Evolutionary conservation across 2,888 invertebrate species (phyloP), one percentile per base, ranked within the genome.

Genomic region (Zaprionus bogoriensis): DNA sequence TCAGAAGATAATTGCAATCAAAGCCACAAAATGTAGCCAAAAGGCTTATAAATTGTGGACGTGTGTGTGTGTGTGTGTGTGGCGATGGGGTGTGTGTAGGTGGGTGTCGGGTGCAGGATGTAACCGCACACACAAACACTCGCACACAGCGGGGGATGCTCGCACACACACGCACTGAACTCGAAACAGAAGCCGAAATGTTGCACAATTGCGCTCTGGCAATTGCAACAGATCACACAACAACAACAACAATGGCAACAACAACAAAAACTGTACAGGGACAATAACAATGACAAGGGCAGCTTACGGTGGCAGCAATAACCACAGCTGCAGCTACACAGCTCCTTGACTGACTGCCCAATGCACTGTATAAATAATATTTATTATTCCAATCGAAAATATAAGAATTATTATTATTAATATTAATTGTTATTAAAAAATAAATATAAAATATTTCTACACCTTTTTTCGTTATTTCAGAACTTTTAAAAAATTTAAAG

Each of bases 1-100:
- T 75, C 84, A 87, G 76, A 77, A 76, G 85, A 89, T 89, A 89
- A 89, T 89, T 88, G 88, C 86, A 81, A 78, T 82, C 76, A 83
- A 84, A 84, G 78, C 83, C 87, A 79, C 88, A 89, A 83, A 84
- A 77, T 82, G 87, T 77, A 65, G 84, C 81, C 81, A 72, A 86
- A 81, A 80, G 81, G 87, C 87, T 87, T 87, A 75, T 75, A 77
- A 86, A 77, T 75, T 87, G 75, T 73, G 81, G 81, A 67, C 63
- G 65, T 61, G 50, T 45, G 10, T 25, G 39, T n/a, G 30, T 39
- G 41, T 12, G 63, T 58, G 50, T 44, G 12, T 19, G 41, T 12
- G n/a, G n/a, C n/a, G n/a, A n/a, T n/a, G n/a, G n/a, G n/a, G 39
- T n/a, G 30, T 39, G 41, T 12, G 63, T 58, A 47, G 41, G 12